A percentile compares a stretch with the other conserved stretches of the same genome.
phyloP scores from a whole-genome alignment of 2,113 vertebrate species.

The Nicator chloris region DNA sequence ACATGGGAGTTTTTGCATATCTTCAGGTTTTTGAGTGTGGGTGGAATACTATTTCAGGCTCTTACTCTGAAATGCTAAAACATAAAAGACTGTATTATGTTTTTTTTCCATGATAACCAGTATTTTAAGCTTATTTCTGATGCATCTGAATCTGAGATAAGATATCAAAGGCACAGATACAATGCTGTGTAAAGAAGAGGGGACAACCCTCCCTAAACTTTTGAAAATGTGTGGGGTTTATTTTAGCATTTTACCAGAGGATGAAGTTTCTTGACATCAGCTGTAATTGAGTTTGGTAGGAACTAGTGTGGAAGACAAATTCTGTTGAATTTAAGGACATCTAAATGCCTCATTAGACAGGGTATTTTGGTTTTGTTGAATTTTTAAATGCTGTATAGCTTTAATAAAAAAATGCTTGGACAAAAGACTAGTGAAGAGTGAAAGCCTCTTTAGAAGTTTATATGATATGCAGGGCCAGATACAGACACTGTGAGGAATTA shows the following conservation, averaged over 20 bases:
- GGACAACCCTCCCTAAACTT: neutral
- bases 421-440: neutral
- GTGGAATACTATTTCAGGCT: slow-evolving; percentile 55
- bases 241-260: neutral
- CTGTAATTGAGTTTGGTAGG: neutral
- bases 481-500: neutral
- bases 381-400: neutral
- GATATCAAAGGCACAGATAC: neutral
- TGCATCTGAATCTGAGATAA: slow-evolving; percentile 20
- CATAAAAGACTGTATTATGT: slow-evolving; percentile 31
- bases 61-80: slow-evolving; percentile 51
- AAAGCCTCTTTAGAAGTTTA: neutral
- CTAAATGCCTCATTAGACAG: neutral
- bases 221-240: neutral
- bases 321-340: neutral
- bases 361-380: neutral
- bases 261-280: neutral
- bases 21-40: slow-evolving; percentile 47
- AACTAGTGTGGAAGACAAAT: neutral
- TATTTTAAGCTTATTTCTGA: slow-evolving; percentile 60
- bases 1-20: slow-evolving; percentile 47
- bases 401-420: neutral
- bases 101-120: neutral
- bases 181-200: neutral
- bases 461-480: neutral